Percentiles rank a stretch among this genome's conserved stretches.
Evolutionary conservation across 2,113 vertebrate genomes (phyloP).

Genomic region (Python bivittatus): DNA sequence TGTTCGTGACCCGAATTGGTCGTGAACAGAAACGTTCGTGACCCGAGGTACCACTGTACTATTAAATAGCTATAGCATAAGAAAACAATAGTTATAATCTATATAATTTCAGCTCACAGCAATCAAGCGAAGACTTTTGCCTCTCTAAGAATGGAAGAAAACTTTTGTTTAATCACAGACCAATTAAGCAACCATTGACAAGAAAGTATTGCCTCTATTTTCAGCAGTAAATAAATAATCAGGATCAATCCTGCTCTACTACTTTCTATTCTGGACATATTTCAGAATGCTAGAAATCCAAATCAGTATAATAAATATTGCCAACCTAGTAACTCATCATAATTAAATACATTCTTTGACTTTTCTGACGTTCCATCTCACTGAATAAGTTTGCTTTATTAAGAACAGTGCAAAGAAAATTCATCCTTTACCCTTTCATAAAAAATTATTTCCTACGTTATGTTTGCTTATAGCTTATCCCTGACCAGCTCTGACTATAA

Average conservation of each 20-base stretch:
- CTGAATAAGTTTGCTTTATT: not conserved
- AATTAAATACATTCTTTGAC: not conserved
- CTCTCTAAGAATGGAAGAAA: not conserved
- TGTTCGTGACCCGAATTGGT: too few species aligned
- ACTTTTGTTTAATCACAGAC: not conserved
- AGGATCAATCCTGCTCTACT: not conserved
- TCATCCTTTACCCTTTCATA: not conserved
- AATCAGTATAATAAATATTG: not conserved
- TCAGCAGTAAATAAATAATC: not conserved
- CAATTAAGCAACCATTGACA: not conserved
- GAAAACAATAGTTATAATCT: not conserved
- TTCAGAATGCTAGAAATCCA: not conserved
- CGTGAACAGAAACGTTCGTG: too few species aligned
- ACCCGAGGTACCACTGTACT: too few species aligned
- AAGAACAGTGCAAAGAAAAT: not conserved
- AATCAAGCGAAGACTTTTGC: not conserved
- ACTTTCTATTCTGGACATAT: not conserved
- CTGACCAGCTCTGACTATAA: not conserved
- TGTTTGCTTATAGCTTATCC: not conserved
- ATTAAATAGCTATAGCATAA: not conserved
- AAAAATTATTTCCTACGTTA: not conserved
- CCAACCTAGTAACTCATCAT: not conserved
- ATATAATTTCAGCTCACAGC: not conserved
- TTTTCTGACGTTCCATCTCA: not conserved
- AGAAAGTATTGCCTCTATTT: not conserved